Evolutionary conservation across 2,888 invertebrate species (phyloP).

Genomic region (Campoplex nolae): DNA sequence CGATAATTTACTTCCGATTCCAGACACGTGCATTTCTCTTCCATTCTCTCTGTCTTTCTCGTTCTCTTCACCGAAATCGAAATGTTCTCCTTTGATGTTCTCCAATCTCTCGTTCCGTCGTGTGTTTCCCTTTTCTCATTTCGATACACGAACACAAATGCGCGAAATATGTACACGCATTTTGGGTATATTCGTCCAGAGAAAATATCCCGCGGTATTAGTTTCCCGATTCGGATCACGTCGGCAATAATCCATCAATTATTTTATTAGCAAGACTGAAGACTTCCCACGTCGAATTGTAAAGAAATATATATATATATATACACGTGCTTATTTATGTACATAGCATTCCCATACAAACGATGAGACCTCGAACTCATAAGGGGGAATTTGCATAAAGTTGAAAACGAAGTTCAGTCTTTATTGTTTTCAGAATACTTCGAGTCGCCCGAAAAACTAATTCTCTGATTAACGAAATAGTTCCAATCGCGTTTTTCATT

Average conservation of each 20-base stretch:
- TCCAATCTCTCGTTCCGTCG: conserved; percentile 42
- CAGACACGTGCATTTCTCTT: conserved; percentile 62
- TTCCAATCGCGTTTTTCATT: background rate
- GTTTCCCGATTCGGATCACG: conserved; percentile 63
- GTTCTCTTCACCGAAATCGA: conserved; percentile 3
- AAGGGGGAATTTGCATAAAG: no score
- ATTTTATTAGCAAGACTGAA: conserved; percentile 67
- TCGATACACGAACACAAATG: conserved; percentile 16
- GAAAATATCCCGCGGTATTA: conserved; percentile 26
- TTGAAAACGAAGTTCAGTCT: background rate
- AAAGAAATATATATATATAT: no score
- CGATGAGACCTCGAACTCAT: background rate
- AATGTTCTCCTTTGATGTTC: conserved; percentile 63
- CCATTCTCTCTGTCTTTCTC: conserved; percentile 36
- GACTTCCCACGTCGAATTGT: background rate
- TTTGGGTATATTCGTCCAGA: background rate
- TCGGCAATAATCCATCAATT: conserved; percentile 71
- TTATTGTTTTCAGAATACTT: background rate
- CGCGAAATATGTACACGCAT: conserved; percentile 15
- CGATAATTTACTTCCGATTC: conserved; percentile 73
- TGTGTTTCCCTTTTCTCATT: conserved; percentile 26
- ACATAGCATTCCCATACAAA: background rate
- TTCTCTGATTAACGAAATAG: background rate
- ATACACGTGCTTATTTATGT: background rate
- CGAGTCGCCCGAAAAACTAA: background rate